These are phyloP conservation scores for Phalanger gymnotis DNA, from an alignment of 2,797 vertebrate genomes.

Conservation along the genomic window DNA sequence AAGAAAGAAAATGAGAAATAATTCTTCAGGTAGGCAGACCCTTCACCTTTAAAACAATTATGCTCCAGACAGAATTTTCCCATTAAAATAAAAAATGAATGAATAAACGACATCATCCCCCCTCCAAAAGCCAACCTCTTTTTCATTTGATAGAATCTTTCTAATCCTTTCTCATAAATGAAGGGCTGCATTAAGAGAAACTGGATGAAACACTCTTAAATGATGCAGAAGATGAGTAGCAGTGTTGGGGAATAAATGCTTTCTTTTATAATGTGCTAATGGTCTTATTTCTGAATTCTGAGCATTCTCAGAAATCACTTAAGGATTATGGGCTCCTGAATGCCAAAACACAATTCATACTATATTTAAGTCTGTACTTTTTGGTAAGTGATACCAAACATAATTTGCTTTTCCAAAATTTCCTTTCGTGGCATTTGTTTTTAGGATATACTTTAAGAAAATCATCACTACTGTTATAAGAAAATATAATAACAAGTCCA, in stretches of 20 bases:
- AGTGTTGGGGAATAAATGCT: background rate
- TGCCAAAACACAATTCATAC: background rate
- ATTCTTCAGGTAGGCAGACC: background rate
- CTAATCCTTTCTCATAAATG: conserved; percentile 2
- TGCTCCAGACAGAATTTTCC: background rate
- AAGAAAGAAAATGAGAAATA: background rate
- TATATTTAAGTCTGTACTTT: background rate
- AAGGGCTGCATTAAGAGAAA: background rate
- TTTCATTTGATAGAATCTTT: background rate
- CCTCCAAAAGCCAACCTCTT: background rate
- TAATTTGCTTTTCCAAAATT: background rate
- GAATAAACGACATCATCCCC: background rate
- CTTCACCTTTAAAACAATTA: conserved; percentile 21
- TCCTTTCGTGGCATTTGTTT: background rate
- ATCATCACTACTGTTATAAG: background rate
- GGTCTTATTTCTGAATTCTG: background rate
- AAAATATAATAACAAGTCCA: background rate
- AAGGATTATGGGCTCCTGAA: background rate
- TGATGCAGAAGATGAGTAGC: background rate
- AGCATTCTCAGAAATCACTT: background rate
- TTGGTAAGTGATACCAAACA: background rate
- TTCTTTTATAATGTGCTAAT: background rate
- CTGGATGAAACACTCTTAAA: background rate
- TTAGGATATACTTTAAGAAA: background rate
- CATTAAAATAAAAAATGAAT: conserved; percentile 6